Percentiles rank a stretch among this genome's conserved stretches.
Evolutionary conservation across 2,797 vertebrate genomes (phyloP).

Genomic region (Sorex maritimensis): DNA sequence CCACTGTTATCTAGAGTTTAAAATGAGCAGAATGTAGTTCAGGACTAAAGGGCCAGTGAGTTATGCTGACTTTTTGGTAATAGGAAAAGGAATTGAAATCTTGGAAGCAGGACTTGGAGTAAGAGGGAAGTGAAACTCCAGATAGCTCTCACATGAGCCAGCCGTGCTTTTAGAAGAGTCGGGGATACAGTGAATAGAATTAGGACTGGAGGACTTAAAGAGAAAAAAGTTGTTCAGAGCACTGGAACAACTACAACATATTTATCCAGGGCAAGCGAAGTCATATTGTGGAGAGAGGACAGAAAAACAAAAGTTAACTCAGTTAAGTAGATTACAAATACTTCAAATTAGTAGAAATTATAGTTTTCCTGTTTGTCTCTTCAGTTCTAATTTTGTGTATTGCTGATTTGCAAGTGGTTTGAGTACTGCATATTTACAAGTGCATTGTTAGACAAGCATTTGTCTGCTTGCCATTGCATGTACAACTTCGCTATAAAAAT

Average conservation of each 20-base stretch:
- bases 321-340: not conserved
- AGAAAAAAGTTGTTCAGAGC: not conserved
- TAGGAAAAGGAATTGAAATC: not conserved
- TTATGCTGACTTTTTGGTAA: not conserved
- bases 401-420: not conserved
- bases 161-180: not conserved
- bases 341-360: slow-evolving; percentile 38
- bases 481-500: not conserved
- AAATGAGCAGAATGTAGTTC: not conserved
- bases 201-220: not conserved
- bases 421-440: no score
- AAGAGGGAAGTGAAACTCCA: not conserved
- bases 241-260: no score
- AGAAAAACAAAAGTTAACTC: not conserved
- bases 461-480: not conserved
- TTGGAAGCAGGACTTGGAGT: not conserved
- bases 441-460: not conserved
- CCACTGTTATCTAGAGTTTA: not conserved
- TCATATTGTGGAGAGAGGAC: not conserved
- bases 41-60: not conserved
- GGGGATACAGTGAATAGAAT: not conserved
- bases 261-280: not conserved
- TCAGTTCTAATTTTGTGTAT: slow-evolving; percentile 15
- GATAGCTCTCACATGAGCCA: not conserved
- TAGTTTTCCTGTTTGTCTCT: not conserved